Evolutionary conservation across 2,888 invertebrate genomes (phyloP), one percentile per base, ranked within the genome.

Genomic region (Drosophila cyrtoloma): DNA sequence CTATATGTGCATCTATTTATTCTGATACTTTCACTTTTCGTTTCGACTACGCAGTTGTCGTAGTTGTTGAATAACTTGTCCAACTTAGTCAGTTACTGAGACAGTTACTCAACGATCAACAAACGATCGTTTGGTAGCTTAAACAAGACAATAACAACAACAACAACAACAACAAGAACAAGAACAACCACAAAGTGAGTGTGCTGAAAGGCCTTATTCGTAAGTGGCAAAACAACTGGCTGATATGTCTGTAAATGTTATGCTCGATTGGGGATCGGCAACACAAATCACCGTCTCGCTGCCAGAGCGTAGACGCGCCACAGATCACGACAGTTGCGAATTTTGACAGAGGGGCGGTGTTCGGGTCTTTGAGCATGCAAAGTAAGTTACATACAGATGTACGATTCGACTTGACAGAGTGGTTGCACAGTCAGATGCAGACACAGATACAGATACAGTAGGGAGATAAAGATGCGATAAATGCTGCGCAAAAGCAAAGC

Each of bases 181-280:
- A n/a, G 56, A 50, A 65, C 60, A 35, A 69, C 61, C 28, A 55
- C 62, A 30, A 65, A 28, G 26, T 1, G 63, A 42, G 58, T 51
- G 52, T 64, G 72, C 57, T 57, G 71, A 60, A 55, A 61, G 61
- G 58, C 51, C 59, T 59, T 57, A 63, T 66, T 50, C 35, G 71
- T 44, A 78, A 82, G 81, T 83, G 78, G 78, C 78, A 70, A 79
- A 73, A 71, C 81, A 82, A 75, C 77, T 86, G 71, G 82, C 80
- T 83, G 80, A 81, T 52, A 52, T 83, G 86, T 85, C 83, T 84
- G 84, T 67, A 84, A 82, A 85, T 84, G 89, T 81, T 89, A 79
- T 77, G 85, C 86, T 90, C 85, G 82, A 90, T 84, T 83, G 91
- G 83, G 83, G 80, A 89, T 83, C 82, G 80, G 79, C 82, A 66